Evolutionary conservation across 2,797 vertebrate species (phyloP).

Genomic region (Takifugu rubripes): DNA sequence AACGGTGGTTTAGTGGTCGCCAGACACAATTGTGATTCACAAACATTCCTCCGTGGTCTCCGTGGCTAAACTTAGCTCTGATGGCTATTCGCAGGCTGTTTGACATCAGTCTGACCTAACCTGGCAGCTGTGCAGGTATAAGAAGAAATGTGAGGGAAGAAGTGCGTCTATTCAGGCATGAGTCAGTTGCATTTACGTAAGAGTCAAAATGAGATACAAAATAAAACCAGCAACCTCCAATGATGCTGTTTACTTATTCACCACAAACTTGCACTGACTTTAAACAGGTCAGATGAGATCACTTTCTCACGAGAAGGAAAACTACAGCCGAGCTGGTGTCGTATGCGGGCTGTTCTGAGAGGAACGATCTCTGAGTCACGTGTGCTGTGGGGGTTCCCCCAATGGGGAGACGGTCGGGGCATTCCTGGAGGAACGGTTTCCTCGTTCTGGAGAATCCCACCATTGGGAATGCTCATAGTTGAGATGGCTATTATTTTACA

Average conservation of each 20-base stretch:
- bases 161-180: conserved; percentile 32
- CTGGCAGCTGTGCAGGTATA: conserved; percentile 11
- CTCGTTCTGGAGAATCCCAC: conserved; percentile 31
- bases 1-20: neutral
- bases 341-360: conserved; percentile 17
- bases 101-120: conserved; percentile 32
- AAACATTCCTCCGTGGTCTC: neutral
- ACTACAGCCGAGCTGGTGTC: conserved; percentile 16
- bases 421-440: conserved; percentile 42
- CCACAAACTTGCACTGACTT: neutral
- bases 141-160: conserved; percentile 32
- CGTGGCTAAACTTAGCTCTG: conserved; percentile 17
- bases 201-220: conserved; percentile 23
- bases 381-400: conserved; percentile 26
- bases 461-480: too few species aligned
- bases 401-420: conserved; percentile 38
- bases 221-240: conserved; percentile 2
- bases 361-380: conserved; percentile 12
- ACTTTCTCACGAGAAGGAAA: conserved; percentile 16
- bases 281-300: conserved; percentile 3
- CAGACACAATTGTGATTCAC: neutral
- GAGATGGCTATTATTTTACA: too few species aligned
- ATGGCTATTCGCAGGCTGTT: conserved; percentile 27
- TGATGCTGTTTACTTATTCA: conserved; percentile 18
- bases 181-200: conserved; percentile 52